phyloP scores from a whole-genome alignment of 2,888 invertebrate species.

The Bombyx huttoni region DNA sequence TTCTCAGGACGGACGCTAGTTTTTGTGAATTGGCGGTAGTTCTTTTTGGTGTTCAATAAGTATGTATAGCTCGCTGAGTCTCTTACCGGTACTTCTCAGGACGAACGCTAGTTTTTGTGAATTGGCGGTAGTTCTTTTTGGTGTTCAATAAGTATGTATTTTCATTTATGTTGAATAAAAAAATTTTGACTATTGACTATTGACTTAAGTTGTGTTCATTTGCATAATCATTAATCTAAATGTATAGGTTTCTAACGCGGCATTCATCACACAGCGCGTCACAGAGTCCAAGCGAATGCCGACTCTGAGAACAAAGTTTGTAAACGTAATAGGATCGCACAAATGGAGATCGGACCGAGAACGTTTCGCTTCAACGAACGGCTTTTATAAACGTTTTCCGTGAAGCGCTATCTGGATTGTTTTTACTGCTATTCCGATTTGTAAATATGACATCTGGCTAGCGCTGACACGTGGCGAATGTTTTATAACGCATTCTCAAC shows the following conservation, averaged over 20 bases:
- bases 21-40: no score
- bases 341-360: conserved; percentile 7
- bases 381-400: conserved; percentile 36
- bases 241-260: background rate
- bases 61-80: no score
- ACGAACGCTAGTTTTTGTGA: no score
- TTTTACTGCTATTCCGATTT: conserved; percentile 20
- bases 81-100: no score
- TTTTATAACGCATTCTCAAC: background rate
- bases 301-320: conserved; percentile 9
- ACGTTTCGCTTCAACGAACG: conserved; percentile 25
- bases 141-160: no score
- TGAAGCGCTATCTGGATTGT: conserved; percentile 27
- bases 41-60: no score
- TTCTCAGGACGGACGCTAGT: no score
- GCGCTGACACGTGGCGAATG: conserved; percentile 1
- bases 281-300: conserved; percentile 17
- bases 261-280: conserved; percentile 1
- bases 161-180: no score
- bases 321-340: conserved; percentile 8
- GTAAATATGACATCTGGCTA: conserved; percentile 18
- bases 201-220: no score
- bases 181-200: no score
- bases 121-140: no score
- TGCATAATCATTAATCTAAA: background rate